A percentile compares a stretch with the other conserved stretches of the same genome.
phyloP scores from a whole-genome alignment of 2,113 vertebrate species.

The Amazona guildingii region DNA sequence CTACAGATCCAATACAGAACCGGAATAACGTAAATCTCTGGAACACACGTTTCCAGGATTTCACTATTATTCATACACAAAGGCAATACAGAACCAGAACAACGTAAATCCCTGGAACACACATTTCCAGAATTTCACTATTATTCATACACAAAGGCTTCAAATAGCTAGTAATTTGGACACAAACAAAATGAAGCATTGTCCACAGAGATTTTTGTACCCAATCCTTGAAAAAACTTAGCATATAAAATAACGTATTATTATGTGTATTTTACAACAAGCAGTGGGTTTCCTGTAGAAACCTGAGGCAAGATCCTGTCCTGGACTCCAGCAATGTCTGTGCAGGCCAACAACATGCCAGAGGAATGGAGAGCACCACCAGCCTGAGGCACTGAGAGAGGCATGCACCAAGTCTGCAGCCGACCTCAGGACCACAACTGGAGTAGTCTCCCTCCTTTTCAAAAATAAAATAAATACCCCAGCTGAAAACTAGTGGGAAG shows the following conservation, averaged over 20 bases:
- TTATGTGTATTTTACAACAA: not conserved
- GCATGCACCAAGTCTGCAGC: rapidly evolving
- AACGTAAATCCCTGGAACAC: not conserved
- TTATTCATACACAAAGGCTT: not conserved
- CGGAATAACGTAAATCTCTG: not conserved
- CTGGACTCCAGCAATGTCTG: rapidly evolving
- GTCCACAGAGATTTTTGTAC: not conserved
- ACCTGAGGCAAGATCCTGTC: not conserved
- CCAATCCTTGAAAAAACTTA: not conserved
- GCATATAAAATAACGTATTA: not conserved
- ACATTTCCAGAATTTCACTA: not conserved
- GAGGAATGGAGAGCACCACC: not conserved
- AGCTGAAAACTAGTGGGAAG: not conserved
- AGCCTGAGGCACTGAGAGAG: not conserved
- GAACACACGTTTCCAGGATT: not conserved
- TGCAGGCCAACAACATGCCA: rapidly evolving
- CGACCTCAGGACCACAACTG: not conserved
- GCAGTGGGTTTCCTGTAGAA: not conserved
- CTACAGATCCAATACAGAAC: not conserved
- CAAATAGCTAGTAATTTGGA: not conserved
- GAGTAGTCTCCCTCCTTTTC: not conserved
- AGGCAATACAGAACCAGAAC: not conserved
- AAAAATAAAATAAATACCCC: not conserved
- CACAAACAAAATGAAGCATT: not conserved
- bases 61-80: not conserved